Evolutionary conservation across 2,888 invertebrate genomes (phyloP).

Genomic region (Ophioninae sp.): DNA sequence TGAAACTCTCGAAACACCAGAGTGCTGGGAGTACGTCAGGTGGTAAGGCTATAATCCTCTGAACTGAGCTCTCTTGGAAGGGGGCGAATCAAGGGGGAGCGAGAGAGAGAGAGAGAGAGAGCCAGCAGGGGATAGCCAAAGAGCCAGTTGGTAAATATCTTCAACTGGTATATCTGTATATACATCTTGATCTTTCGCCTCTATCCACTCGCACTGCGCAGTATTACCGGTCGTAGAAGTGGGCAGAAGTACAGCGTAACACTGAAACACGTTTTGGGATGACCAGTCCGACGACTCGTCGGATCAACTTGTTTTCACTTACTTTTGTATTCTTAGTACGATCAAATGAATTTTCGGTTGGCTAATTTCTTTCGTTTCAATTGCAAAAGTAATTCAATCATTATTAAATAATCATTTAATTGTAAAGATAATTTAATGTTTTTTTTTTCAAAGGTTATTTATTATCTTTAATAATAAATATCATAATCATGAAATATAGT

Average conservation of each 20-base stretch:
- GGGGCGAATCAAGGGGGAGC: conserved; percentile 8
- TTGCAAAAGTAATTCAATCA: neutral
- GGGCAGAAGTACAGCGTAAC: conserved; percentile 49
- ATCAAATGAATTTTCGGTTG: conserved; percentile 24
- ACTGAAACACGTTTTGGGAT: conserved; percentile 37
- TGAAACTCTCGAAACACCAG: conserved; percentile 64
- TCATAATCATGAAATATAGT: too few relatives aligned
- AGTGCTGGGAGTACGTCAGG: conserved; percentile 74
- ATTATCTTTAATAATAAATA: too few relatives aligned
- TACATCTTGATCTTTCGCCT: conserved; percentile 50
- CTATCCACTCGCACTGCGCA: conserved; percentile 25
- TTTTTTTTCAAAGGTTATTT: too few relatives aligned
- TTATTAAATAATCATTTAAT: too few relatives aligned
- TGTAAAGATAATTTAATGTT: too few relatives aligned
- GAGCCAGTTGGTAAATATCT: conserved; percentile 20
- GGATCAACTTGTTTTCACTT: conserved; percentile 42
- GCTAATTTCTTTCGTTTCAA: neutral
- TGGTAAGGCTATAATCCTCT: conserved; percentile 76
- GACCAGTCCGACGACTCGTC: conserved; percentile 41
- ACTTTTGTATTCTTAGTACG: conserved; percentile 7
- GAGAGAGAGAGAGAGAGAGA: conserved; percentile 17
- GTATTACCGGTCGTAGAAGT: conserved; percentile 50
- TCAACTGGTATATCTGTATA: neutral
- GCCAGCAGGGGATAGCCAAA: conserved; percentile 14
- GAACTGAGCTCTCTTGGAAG: conserved; percentile 63